Evolutionary conservation across 2,888 invertebrate genomes (phyloP), one percentile per base, ranked within the genome.

Genomic region (Caenorhabditis wallacei): DNA sequence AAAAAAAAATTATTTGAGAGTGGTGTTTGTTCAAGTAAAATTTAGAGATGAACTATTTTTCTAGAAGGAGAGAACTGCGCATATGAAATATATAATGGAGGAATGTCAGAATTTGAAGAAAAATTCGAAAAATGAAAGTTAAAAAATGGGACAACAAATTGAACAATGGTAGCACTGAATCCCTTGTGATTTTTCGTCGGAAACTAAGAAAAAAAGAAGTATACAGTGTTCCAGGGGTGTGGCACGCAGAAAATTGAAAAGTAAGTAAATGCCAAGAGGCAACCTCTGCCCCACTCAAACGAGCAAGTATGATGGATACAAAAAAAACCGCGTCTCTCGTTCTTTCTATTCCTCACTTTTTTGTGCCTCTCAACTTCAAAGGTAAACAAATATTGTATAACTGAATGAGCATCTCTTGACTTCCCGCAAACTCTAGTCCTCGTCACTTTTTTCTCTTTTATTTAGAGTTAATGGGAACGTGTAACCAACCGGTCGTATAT

Each of bases 401-500:
- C 63, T 69, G 78, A 78, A 66, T 80, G 70, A 71, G 80, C 80
- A 80, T 80, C 70, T 68, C 76, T 66, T 53, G 66, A 66, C 66
- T 64, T 68, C 59, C 40, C 64, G 64, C 43, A 68, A 76, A 68
- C 66, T 66, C 72, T 72, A 59, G 64, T 46, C 70, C 51, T 61
- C 59, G 53, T 48, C 59, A 59, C 51, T 72, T 61, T 30, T 30
- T 30, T 30, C 8, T 8, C 4, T 8, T 59, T 59, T n/a, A n/a
- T n/a, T 40, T 18, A 24, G 26, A n/a, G 43, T 46, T 30, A 24
- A 37, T 26, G 61, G 51, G 54, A 69, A 78, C 63, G 69, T 59
- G 48, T 51, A 20, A 82, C 82, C 57, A 82, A 82, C 82, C 82
- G 79, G 82, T 82, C 53, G 82, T 82, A 48, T 82, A 82, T n/a